Conservation (phyloP, 2,113 vertebrate genomes). For the Poeciliopsis prolifica region DNA sequence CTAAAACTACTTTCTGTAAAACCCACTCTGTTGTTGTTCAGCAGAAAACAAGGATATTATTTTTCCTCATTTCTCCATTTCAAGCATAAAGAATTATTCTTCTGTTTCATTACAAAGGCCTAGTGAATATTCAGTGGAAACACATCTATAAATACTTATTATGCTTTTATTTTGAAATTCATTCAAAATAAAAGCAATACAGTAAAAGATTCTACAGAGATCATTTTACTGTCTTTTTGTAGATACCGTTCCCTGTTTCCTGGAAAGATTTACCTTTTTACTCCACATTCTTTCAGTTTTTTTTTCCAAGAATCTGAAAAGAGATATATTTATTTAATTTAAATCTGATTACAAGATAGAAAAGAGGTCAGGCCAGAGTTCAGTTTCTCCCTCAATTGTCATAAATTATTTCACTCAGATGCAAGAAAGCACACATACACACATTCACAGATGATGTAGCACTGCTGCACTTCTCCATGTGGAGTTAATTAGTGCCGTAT, state of each 20-base stretch:
- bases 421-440: constrained; percentile 1
- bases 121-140: not conserved
- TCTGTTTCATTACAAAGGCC: not conserved
- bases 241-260: not conserved
- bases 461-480: constrained; percentile 36
- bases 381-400: constrained; percentile 14
- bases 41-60: not conserved
- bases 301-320: not conserved
- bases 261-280: not conserved
- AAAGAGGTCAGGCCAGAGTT: constrained; percentile 5
- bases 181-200: not conserved
- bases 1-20: not conserved
- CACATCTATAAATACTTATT: not conserved
- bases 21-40: not conserved
- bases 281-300: not conserved
- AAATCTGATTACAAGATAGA: not conserved
- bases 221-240: not conserved
- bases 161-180: not conserved
- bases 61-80: not conserved
- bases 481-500: constrained; percentile 52
- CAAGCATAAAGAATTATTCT: not conserved
- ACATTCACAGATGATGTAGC: constrained; percentile 14
- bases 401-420: constrained; percentile 17
- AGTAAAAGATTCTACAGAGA: not conserved
- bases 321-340: not conserved